Evolutionary conservation across 1,140 invertebrate genomes (phyloP).

Genomic region (Temnothorax nylanderi): DNA sequence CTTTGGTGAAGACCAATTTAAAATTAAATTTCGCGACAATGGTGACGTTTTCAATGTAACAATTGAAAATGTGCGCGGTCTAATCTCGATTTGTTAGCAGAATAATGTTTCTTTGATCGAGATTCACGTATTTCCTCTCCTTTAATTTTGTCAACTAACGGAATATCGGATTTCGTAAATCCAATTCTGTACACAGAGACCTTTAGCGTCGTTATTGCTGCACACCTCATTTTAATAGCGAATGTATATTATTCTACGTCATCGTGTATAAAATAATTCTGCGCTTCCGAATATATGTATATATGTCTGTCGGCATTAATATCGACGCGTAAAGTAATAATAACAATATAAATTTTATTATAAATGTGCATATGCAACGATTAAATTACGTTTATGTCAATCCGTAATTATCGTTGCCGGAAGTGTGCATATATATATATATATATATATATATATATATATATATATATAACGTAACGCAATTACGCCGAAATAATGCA

Average conservation of each 20-base stretch:
- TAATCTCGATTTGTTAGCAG: neutral
- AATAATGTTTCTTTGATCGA: neutral
- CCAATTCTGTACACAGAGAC: neutral
- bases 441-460: neutral
- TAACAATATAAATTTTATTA: slow-evolving; percentile 54
- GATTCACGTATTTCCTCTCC: neutral
- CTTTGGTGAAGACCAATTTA: neutral
- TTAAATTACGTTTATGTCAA: slow-evolving; percentile 34
- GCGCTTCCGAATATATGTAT: neutral
- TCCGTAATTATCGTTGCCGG: slow-evolving; percentile 26
- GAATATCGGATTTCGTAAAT: slow-evolving; percentile 17
- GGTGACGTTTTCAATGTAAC: too few species aligned
- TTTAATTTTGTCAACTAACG: neutral
- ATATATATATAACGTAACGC: neutral
- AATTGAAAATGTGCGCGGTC: neutral
- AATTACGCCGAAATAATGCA: slow-evolving; percentile 42
- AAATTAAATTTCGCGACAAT: neutral
- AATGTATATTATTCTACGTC: slow-evolving; percentile 9
- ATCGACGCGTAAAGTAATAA: slow-evolving; percentile 38
- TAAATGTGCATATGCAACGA: slow-evolving; percentile 33
- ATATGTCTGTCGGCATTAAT: slow-evolving; percentile 15
- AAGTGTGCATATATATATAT: too few species aligned
- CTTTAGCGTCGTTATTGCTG: neutral
- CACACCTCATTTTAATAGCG: slow-evolving; percentile 21
- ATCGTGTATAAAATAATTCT: slow-evolving; percentile 13